These are phyloP conservation scores for Candoia aspera DNA, from an alignment of 2,113 vertebrate species.

Conservation along the genomic window DNA sequence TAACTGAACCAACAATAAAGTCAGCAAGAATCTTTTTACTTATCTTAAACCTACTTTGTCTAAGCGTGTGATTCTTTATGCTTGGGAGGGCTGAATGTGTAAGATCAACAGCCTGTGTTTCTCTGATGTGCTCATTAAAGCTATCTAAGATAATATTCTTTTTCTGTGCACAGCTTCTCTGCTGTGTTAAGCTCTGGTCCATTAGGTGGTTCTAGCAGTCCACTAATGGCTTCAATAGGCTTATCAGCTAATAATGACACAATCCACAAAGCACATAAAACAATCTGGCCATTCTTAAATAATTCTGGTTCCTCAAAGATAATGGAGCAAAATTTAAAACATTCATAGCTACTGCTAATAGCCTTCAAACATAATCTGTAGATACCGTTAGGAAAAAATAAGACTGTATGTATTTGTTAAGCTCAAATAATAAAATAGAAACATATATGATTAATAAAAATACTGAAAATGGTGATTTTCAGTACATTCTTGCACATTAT, in stretches of 20 bases:
- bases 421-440: background rate
- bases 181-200: no score
- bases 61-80: no score
- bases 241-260: background rate
- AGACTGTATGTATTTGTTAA: background rate
- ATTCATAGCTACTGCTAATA: background rate
- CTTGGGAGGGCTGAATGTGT: no score
- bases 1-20: no score
- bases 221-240: no score
- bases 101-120: no score
- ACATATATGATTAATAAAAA: background rate
- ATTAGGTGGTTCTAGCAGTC: no score
- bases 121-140: no score
- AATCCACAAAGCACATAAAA: background rate
- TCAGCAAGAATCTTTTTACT: no score
- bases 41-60: no score
- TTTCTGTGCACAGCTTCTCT: no score
- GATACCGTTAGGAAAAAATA: background rate
- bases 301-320: background rate
- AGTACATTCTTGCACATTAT: background rate
- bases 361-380: background rate
- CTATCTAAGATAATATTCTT: no score
- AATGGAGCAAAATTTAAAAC: background rate
- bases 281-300: background rate
- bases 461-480: background rate